phyloP scores from a whole-genome alignment of 2,113 vertebrate genomes.

The Microtus richardsoni region DNA sequence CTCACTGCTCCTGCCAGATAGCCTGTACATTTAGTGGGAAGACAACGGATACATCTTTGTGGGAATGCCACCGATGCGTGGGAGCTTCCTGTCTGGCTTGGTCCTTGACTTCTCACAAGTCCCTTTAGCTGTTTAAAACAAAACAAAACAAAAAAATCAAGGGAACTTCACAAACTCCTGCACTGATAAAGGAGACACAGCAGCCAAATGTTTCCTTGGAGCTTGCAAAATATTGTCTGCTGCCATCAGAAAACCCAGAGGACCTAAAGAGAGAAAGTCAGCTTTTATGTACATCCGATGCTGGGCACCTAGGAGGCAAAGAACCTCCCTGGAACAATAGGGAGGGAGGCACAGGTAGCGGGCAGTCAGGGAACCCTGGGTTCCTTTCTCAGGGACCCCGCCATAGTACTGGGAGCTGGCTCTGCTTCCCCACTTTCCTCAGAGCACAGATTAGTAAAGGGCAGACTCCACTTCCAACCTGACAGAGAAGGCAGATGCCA shows the following conservation, averaged over 20 bases:
- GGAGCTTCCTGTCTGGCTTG: neutral
- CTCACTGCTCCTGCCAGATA: neutral
- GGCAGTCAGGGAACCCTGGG: fast-evolving
- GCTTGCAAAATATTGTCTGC: neutral
- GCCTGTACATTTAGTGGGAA: neutral
- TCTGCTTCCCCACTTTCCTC: too few relatives aligned
- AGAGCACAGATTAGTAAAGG: too few relatives aligned
- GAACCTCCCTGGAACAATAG: neutral
- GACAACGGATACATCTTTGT: neutral
- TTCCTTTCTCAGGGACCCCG: neutral
- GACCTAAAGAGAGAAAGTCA: neutral
- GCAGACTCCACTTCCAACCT: neutral
- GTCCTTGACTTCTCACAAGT: neutral
- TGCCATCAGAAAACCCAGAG: slow-evolving; percentile 7
- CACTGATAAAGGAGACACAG: too few relatives aligned
- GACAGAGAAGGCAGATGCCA: neutral
- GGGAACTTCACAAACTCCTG: neutral
- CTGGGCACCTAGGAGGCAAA: neutral
- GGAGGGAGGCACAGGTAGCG: fast-evolving
- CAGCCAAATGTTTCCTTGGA: neutral
- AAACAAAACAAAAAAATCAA: neutral
- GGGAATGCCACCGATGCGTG: neutral
- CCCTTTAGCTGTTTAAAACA: neutral
- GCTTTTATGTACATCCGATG: too few relatives aligned
- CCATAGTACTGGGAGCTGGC: fast-evolving